Evolutionary conservation across 2,797 vertebrate species (phyloP).

Genomic region (Arremon aurantiirostris): DNA sequence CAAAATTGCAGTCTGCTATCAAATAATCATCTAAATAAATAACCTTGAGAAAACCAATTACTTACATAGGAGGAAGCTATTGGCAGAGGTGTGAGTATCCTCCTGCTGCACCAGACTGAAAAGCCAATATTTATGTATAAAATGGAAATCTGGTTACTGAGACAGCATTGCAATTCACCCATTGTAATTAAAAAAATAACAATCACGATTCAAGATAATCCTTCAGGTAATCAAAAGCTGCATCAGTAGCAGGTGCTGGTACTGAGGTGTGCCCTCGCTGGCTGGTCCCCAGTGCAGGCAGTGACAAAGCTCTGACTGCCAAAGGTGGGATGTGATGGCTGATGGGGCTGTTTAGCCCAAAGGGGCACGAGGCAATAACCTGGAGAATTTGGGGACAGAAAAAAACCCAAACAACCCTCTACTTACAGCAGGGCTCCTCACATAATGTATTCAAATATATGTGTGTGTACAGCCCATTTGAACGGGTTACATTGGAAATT

Average conservation of each 20-base stretch:
- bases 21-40: slow-evolving; percentile 30
- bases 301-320: neutral
- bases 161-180: neutral
- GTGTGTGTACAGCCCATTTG: neutral
- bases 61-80: neutral
- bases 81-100: slow-evolving; percentile 2
- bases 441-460: neutral
- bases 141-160: neutral
- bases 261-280: neutral
- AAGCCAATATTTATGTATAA: neutral
- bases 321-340: neutral
- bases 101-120: neutral
- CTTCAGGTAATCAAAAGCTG: slow-evolving; percentile 15
- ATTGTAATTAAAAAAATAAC: neutral
- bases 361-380: neutral
- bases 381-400: neutral
- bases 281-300: neutral
- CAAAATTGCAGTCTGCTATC: neutral
- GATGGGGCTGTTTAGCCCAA: neutral
- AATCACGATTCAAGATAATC: neutral
- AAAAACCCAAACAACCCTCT: neutral
- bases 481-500: neutral
- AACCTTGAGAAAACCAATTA: slow-evolving; percentile 33
- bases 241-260: neutral
- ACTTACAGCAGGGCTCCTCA: neutral